These are phyloP conservation scores for Actinopyga echinites DNA, from an alignment of 53 echinoderm and acorn worm species.

Conservation along the genomic window DNA sequence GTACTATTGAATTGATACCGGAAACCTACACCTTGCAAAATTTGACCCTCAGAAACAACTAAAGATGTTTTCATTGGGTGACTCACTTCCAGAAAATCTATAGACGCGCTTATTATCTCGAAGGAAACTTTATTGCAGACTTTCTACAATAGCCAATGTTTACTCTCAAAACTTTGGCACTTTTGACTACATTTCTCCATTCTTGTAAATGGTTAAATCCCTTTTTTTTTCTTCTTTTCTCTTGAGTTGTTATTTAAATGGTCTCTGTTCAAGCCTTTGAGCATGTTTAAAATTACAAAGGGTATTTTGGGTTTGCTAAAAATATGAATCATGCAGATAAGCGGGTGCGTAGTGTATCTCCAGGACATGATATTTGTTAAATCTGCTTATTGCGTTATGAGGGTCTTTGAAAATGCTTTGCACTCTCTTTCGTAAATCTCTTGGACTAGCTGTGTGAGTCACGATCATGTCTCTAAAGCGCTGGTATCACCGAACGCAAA, in stretches of 20 bases:
- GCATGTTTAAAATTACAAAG: no score
- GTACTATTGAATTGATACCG: conserved; percentile 34
- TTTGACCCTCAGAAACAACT: conserved; percentile 29
- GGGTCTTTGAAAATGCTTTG: no score
- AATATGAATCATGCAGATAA: no score
- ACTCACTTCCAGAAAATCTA: conserved; percentile 23
- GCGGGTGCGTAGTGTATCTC: no score
- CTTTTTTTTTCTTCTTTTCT: not conserved
- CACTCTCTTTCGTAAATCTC: no score
- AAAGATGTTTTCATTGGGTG: conserved; percentile 28
- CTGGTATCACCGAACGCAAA: not conserved
- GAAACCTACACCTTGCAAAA: conserved; percentile 35
- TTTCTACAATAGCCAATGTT: conserved; percentile 25
- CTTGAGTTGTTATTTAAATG: not conserved
- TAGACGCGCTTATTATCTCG: conserved; percentile 6
- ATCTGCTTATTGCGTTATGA: no score
- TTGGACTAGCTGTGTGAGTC: no score
- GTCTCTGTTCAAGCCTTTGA: not conserved
- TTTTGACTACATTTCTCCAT: not conserved
- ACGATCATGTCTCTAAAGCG: no score
- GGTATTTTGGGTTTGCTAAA: no score
- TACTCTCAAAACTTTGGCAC: conserved; percentile 29
- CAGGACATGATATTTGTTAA: no score
- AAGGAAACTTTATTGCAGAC: conserved; percentile 18
- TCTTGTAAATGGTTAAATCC: not conserved